phyloP scores from a whole-genome alignment of 2,888 invertebrate species.

The Agrochola macilenta region DNA sequence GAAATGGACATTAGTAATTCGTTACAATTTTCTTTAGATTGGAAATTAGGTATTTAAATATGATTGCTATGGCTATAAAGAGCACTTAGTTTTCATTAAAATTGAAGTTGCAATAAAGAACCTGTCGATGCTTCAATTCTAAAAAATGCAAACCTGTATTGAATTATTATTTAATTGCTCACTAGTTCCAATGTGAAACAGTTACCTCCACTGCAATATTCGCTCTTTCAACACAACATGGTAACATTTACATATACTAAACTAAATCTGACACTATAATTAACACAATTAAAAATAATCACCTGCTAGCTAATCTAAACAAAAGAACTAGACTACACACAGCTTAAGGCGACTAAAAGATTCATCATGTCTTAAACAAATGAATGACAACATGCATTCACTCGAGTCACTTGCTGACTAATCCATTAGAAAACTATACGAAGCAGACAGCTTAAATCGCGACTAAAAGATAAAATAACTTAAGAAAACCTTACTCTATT shows the following conservation, averaged over 20 bases:
- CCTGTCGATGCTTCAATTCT: no score
- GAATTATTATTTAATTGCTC: no score
- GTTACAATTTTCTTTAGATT: constrained; percentile 46
- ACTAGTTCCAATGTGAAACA: no score
- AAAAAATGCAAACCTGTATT: no score
- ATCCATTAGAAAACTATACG: neutral
- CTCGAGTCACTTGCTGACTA: neutral
- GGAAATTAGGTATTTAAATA: constrained; percentile 23
- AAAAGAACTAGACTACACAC: constrained; percentile 13
- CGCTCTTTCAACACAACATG: no score
- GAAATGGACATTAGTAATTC: constrained; percentile 45
- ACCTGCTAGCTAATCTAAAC: neutral
- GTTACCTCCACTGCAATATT: no score
- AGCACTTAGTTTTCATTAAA: constrained; percentile 4
- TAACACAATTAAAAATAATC: constrained; percentile 5
- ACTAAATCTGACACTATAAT: neutral
- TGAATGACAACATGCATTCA: constrained; percentile 5
- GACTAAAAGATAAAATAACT: no score
- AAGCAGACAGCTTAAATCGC: no score
- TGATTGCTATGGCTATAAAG: constrained; percentile 1
- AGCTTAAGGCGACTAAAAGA: constrained; percentile 2
- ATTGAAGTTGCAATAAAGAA: neutral
- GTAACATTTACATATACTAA: no score
- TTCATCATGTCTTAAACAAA: neutral
- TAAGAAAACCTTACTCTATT: no score